Evolutionary conservation across 2,888 invertebrate genomes (phyloP), one percentile per base, ranked within the genome.

Genomic region (Leptinotarsa juncta): DNA sequence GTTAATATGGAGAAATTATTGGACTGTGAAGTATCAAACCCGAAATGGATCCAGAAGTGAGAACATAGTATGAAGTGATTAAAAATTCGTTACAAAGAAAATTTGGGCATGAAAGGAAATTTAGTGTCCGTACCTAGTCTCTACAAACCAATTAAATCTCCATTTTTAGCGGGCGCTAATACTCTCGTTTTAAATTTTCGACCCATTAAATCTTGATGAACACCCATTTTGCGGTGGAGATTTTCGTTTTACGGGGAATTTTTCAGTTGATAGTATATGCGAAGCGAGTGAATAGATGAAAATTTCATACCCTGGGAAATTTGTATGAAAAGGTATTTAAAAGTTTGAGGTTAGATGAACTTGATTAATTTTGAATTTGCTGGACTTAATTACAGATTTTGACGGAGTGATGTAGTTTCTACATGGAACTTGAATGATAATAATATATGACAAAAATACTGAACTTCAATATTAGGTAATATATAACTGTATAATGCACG

Each of bases 91-190:
- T 78, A 72, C 67, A 74, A 75, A 75, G 75, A 60, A 67, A 65
- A 67, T 69, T 73, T 66, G 70, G 62, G 60, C 73, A 57, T 57
- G 50, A 65, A 66, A n/a, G 71, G 26, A 70, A 73, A 70, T 75
- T 70, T 70, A 71, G 70, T 70, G 70, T 73, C 18, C 65, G 69
- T 67, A 70, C 70, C 62, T 71, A 73, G 72, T 76, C 60, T 75
- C 75, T 76, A 72, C 72, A 74, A 76, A 74, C 75, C 78, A 78
- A 77, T 78, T 78, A 77, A 75, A 77, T 74, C 71, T 73, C 77
- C 72, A 75, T 77, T 78, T 75, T 75, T 75, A 62, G 69, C 67
- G 20, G 70, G 72, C 73, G 73, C 65, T 78, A 75, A 78, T 78
- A 75, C 72, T 66, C 67, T 55, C 73, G 66, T 78, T 76, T 71